Base-by-base conservation (phyloP, 2,888 invertebrate species). In the Oligia strigilis region DNA sequence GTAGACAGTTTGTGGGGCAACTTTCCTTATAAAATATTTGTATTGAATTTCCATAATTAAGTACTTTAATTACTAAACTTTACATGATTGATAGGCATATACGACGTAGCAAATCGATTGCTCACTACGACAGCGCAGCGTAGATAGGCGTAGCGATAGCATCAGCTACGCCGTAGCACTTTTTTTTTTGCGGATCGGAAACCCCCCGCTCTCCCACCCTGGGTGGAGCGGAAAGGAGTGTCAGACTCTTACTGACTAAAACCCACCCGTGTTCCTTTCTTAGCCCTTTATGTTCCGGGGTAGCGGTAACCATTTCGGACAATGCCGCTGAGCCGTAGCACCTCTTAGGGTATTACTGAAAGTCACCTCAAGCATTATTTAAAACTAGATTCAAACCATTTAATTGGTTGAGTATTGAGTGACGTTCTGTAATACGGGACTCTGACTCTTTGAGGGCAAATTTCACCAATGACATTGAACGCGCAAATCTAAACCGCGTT, bases 141-240 rank as follows among this genome's bases (percentile, higher is more conserved):
- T 71, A 49, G 46, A 46, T 46, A 36, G 36, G 19, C n/a, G 46
- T 79, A 65, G 36, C 46, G 5, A 65, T 23, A 8, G 77, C 5
- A 14, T 17, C 29, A 23, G 58, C 78, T 79, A 78, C 78, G 71
- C 19, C 78, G 78, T 79, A 79, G 78, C 58, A 71, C 36, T 29
- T 29, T 29, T 29, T 29, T 29, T 29, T 29, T 29, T 29, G 29
- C 29, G 29, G 29, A 29, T 29, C 29, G 29, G 29, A 29, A 29
- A 0, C 29, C 29, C 1, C 29, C 29, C 0, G 29, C n/a, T n/a
- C n/a, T n/a, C n/a, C 0, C 0, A 29, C 0, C 1, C 29, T 29
- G 29, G 29, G 29, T 29, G 29, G 29, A 29, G 29, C 29, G 29
- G 29, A 29, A 29, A 29, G 29, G 29, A 29, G 29, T 29, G 29